Base-by-base conservation (phyloP, 2,797 vertebrate species). In the Cossypha heuglini region DNA sequence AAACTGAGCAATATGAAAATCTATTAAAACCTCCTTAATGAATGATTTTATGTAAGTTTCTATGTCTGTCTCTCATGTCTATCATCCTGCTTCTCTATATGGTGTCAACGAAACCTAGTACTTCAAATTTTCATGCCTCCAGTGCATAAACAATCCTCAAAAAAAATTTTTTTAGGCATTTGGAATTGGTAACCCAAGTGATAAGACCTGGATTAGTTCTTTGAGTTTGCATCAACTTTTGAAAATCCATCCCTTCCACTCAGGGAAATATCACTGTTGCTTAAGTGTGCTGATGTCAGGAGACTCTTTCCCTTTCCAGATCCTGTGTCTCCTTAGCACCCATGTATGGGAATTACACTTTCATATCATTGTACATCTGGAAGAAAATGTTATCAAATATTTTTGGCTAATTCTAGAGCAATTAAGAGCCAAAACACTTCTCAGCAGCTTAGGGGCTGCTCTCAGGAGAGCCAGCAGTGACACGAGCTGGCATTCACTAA, bases 1-100 rank as follows among this genome's bases (percentile, higher is more conserved):
- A 48, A 82, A 49, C 13, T 20, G 20, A 18, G 7, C 7, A 78
- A 54, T 42, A 45, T 6, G 33, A 29, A 80, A 73, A 73, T 38
- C 18, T 35, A 22, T 42, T 58, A 19, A 75, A 54, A 42, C 5
- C 2, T 48, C 6, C 4, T 1, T 26, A 37, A 74, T 24, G 0
- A 54, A 9, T 49, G 0, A 17, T 31, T 57, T 18, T 1, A 8
- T n/a, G 2, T 29, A 29, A 20, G 3, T 61, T 26, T 31, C 4
- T 21, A 4, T 79, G 11, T 51, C 24, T 71, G 10, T 49, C 35
- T 68, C 10, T 20, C 16, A 26, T 46, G 16, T 38, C n/a, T 54
- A 9, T 66, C 12, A 57, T 16, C 46, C 29, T 38, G 1, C 29
- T 90, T 68, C n/a, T 33, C 18, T 10, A 18, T 37, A 29, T 6